Percentiles rank a stretch among this genome's conserved stretches.
These are phyloP conservation scores for Drosophila sp. DNA, from an alignment of 1,140 invertebrate species.

Conservation along the genomic window DNA sequence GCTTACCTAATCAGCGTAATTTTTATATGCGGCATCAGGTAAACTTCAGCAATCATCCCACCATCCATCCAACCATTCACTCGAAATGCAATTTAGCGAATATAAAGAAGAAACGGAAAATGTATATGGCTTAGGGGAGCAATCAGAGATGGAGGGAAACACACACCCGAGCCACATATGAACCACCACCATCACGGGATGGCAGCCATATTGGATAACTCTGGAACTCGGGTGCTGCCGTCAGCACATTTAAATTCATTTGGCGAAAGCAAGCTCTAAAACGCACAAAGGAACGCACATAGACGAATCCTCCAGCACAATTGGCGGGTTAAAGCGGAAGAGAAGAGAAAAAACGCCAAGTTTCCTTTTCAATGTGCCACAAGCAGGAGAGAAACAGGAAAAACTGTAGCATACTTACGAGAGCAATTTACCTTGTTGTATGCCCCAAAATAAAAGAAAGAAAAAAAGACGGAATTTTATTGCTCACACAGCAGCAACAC, in stretches of 20 bases:
- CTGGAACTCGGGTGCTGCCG: constrained; percentile 27
- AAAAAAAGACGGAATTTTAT: constrained; percentile 48
- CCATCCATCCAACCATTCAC: constrained; percentile 1
- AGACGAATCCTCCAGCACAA: constrained; percentile 9
- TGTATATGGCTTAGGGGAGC: constrained; percentile 72
- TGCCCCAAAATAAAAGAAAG: constrained; percentile 42
- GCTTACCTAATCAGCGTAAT: constrained; percentile 65
- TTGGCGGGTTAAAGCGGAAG: not conserved
- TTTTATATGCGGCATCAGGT: constrained; percentile 49
- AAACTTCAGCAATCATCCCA: constrained; percentile 38
- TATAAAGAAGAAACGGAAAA: constrained; percentile 48
- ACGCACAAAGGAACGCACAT: constrained; percentile 50
- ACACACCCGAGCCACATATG: constrained; percentile 30
- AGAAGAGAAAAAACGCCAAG: too few relatives aligned
- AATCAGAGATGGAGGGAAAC: constrained; percentile 53
- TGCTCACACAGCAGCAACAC: constrained; percentile 52
- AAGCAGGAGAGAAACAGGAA: constrained; percentile 29
- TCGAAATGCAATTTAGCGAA: constrained; percentile 68
- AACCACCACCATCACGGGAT: constrained; percentile 40
- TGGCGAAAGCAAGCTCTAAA: constrained; percentile 68
- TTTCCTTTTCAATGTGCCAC: constrained; percentile 3
- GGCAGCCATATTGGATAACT: too few relatives aligned
- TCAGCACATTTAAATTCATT: constrained; percentile 79
- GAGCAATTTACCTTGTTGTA: constrained; percentile 65
- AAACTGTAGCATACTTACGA: constrained; percentile 72